These are phyloP conservation scores for Lagria hirta DNA, from an alignment of 2,888 invertebrate species.

Conservation along the genomic window DNA sequence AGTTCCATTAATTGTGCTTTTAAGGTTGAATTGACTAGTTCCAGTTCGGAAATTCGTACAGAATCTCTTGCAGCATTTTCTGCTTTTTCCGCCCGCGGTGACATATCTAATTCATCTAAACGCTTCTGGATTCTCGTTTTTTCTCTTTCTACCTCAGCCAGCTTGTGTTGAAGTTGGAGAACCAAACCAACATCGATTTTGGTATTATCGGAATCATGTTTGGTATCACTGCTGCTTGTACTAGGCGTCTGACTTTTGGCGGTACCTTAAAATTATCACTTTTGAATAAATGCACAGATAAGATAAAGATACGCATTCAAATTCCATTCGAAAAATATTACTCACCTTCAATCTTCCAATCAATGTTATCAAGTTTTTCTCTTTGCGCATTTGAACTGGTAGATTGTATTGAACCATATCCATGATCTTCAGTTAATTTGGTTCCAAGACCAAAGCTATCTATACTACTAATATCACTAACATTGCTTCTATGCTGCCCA, in stretches of 20 bases:
- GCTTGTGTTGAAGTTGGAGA: constrained; percentile 74
- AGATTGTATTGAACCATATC: constrained; percentile 75
- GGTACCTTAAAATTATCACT: constrained; percentile 19
- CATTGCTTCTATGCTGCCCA: constrained; percentile 43
- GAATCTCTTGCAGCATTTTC: constrained; percentile 57
- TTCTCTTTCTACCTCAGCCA: constrained; percentile 70
- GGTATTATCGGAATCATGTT: constrained; percentile 47
- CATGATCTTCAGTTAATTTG: constrained; percentile 62
- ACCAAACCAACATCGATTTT: constrained; percentile 68
- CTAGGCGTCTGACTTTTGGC: constrained; percentile 45
- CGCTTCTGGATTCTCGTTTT: constrained; percentile 71
- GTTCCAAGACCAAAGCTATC: constrained; percentile 40
- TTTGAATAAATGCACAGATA: constrained; percentile 8
- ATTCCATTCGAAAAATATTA: background rate
- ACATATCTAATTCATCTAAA: constrained; percentile 56
- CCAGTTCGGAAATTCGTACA: constrained; percentile 74
- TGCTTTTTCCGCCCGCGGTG: constrained; percentile 50
- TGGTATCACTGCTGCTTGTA: constrained; percentile 54
- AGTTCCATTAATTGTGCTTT: constrained; percentile 74
- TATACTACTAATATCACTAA: constrained; percentile 51
- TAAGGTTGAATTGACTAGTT: constrained; percentile 84
- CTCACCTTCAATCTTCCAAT: constrained; percentile 58
- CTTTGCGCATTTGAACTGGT: constrained; percentile 53
- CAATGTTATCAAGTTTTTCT: constrained; percentile 67
- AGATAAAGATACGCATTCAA: constrained; percentile 6